Evolutionary conservation across 2,797 vertebrate species (phyloP).

Genomic region (Florisuga fusca): DNA sequence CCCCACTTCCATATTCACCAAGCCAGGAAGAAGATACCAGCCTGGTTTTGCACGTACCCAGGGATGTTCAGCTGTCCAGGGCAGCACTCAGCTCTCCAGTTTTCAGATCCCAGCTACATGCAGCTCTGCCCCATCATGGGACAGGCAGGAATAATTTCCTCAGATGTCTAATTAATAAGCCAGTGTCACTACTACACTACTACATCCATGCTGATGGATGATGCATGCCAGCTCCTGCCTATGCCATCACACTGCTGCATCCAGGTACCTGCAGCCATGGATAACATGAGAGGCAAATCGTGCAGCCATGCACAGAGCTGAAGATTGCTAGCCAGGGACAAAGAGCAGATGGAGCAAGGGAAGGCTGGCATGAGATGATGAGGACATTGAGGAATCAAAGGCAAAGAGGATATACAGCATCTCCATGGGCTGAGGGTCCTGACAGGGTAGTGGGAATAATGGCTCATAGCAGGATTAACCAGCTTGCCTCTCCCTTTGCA

Average conservation of each 20-base stretch:
- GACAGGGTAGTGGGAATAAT: rapidly evolving
- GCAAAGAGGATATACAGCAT: background rate
- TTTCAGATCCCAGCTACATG: background rate
- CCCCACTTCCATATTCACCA: background rate
- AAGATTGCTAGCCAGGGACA: background rate
- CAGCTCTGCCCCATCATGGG: background rate
- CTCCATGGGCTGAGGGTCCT: background rate
- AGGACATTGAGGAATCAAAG: background rate
- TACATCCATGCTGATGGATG: too few species aligned
- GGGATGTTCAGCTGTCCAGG: background rate
- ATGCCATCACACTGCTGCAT: background rate
- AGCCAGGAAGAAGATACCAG: background rate
- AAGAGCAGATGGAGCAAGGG: background rate
- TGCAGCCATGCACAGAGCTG: background rate
- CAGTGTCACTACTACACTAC: background rate
- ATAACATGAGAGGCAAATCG: background rate
- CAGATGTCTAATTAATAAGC: background rate
- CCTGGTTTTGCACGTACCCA: background rate
- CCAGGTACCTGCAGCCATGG: background rate
- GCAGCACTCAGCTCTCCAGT: background rate
- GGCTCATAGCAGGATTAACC: background rate
- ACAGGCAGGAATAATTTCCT: background rate
- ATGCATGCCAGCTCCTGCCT: background rate
- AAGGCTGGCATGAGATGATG: rapidly evolving
- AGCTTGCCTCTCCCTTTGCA: background rate